phyloP scores from a whole-genome alignment of 2,888 invertebrate species.

The Drosophila limbata region DNA sequence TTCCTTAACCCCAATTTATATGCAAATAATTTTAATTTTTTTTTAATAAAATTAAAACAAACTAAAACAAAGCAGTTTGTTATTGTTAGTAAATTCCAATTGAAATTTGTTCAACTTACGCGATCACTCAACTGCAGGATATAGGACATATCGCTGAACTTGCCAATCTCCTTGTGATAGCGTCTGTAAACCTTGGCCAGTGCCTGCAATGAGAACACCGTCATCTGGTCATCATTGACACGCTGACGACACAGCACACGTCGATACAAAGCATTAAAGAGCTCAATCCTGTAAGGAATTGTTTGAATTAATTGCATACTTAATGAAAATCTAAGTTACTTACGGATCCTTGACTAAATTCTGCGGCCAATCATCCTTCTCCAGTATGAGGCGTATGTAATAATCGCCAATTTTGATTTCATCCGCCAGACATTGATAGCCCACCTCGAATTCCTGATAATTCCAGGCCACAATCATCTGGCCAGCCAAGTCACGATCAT shows the following conservation, averaged over 20 bases:
- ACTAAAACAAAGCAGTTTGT: no score
- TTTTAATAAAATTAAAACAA: no score
- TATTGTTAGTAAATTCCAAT: no score
- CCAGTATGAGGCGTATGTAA: slow-evolving; percentile 96
- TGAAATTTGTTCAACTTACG: slow-evolving; percentile 86
- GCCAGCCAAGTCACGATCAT: slow-evolving; percentile 95
- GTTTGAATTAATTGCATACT: background rate
- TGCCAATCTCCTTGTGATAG: slow-evolving; percentile 98
- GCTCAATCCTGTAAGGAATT: slow-evolving; percentile 90
- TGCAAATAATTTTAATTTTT: no score
- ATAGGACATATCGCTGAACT: slow-evolving; percentile 98
- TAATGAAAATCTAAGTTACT: slow-evolving; percentile 84
- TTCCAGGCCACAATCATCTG: slow-evolving; percentile 97
- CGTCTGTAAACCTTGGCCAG: slow-evolving; percentile 99
- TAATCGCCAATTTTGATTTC: slow-evolving; percentile 99
- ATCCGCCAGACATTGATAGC: slow-evolving; percentile 96
- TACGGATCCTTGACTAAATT: slow-evolving; percentile 96
- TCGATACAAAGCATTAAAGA: slow-evolving; percentile 99
- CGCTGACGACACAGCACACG: slow-evolving; percentile 97
- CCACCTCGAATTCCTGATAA: slow-evolving; percentile 97
- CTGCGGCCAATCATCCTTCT: slow-evolving; percentile 94
- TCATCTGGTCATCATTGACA: slow-evolving; percentile 92
- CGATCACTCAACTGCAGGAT: slow-evolving; percentile 97
- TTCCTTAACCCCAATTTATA: no score
- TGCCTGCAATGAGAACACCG: slow-evolving; percentile 98